Conservation (phyloP, 2,888 invertebrate species). For the Escarpia spicata region DNA sequence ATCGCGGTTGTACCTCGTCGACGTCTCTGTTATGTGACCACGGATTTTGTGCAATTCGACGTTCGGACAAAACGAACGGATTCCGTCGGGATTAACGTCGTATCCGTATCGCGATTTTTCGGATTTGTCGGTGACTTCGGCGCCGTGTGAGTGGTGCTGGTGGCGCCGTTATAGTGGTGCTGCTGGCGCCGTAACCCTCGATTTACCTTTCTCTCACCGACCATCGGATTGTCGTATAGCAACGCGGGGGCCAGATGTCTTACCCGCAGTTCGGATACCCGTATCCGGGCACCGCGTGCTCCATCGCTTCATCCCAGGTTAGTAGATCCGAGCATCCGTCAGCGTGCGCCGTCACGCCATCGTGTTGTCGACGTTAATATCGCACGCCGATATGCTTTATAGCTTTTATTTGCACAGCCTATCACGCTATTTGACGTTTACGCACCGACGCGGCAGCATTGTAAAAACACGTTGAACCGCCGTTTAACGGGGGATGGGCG, state of each 20-base stretch:
- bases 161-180: not conserved
- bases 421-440: slow-evolving; percentile 12
- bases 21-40: not conserved
- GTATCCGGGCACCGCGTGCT: not conserved
- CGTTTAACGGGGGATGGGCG: not conserved
- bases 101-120: not conserved
- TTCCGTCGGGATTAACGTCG: not conserved
- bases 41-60: slow-evolving; percentile 6
- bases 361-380: not conserved
- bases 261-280: not conserved
- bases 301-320: not conserved
- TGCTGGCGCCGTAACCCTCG: not conserved
- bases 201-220: not conserved
- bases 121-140: not conserved
- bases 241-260: not conserved
- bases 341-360: not conserved
- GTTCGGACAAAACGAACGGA: slow-evolving; percentile 5
- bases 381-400: not conserved
- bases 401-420: not conserved
- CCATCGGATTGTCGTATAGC: not conserved
- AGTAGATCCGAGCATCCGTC: not conserved
- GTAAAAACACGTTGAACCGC: not conserved
- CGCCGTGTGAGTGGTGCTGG: not conserved
- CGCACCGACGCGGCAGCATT: not conserved
- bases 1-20: not conserved